phyloP scores from a whole-genome alignment of 2,888 invertebrate genomes.

The Ctena decussata region DNA sequence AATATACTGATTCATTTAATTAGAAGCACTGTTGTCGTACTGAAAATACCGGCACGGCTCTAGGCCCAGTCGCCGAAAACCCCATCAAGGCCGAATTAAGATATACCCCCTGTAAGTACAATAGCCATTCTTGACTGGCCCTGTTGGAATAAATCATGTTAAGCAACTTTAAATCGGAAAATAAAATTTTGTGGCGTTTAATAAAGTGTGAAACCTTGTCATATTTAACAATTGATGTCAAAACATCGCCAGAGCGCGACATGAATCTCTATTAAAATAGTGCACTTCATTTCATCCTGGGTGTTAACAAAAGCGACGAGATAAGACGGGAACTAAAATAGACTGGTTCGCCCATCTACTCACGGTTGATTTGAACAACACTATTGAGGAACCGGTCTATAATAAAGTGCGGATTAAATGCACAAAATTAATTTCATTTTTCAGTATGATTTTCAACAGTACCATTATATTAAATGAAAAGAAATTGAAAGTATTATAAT shows the following conservation, averaged over 20 bases:
- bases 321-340: conserved; percentile 47
- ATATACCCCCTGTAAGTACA: too few species aligned
- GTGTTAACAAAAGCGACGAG: conserved; percentile 5
- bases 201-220: not conserved
- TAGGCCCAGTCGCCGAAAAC: too few species aligned
- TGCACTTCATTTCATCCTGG: not conserved
- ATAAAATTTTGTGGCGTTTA: not conserved
- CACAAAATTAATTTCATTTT: conserved; percentile 10
- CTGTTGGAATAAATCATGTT: too few species aligned
- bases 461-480: not conserved
- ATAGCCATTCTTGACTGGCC: too few species aligned
- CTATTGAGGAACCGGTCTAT: conserved; percentile 8
- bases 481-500: conserved; percentile 7
- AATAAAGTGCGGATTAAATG: conserved; percentile 4
- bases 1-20: too few species aligned
- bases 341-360: conserved; percentile 49
- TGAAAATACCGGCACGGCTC: too few species aligned
- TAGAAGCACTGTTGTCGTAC: too few species aligned
- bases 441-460: not conserved
- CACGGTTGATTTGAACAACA: conserved; percentile 39
- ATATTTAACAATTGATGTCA: conserved; percentile 1
- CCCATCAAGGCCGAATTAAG: too few species aligned
- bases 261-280: not conserved
- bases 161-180: not conserved
- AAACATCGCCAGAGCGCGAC: not conserved